Evolutionary conservation across 2,888 invertebrate species (phyloP).

Genomic region (Lycophotia porphyrea): DNA sequence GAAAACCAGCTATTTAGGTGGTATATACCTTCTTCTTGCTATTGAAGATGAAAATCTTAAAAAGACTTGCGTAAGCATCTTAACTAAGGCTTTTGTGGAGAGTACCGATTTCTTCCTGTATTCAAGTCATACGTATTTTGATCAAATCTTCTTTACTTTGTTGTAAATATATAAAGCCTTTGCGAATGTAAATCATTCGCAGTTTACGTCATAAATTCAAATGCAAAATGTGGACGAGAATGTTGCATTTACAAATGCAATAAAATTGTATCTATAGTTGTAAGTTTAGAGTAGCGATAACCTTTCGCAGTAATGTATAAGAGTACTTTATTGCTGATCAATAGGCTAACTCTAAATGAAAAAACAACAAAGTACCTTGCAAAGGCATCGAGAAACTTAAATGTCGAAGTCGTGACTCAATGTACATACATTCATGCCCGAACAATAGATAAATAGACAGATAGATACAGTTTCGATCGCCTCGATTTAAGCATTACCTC

Average conservation of each 20-base stretch:
- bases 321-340: slow-evolving; percentile 10
- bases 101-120: slow-evolving; percentile 17
- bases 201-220: slow-evolving; percentile 24
- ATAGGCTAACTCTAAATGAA: background rate
- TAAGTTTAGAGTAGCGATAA: slow-evolving; percentile 21
- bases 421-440: slow-evolving; percentile 47
- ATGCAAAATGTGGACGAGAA: slow-evolving; percentile 19
- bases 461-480: slow-evolving; percentile 57
- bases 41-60: slow-evolving; percentile 10
- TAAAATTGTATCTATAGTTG: slow-evolving; percentile 40
- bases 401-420: slow-evolving; percentile 74
- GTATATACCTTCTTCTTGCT: background rate
- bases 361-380: background rate
- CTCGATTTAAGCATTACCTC: slow-evolving; percentile 51
- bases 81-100: slow-evolving; percentile 5
- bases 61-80: slow-evolving; percentile 8
- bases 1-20: background rate
- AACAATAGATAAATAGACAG: slow-evolving; percentile 26
- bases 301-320: slow-evolving; percentile 24
- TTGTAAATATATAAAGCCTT: slow-evolving; percentile 26
- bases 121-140: background rate
- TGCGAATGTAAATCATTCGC: slow-evolving; percentile 19
- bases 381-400: slow-evolving; percentile 51
- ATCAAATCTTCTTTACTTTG: slow-evolving; percentile 40
- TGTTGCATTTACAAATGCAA: slow-evolving; percentile 37